Base-by-base conservation (phyloP, 2,113 vertebrate genomes). In the Sarotherodon lohbergeri region DNA sequence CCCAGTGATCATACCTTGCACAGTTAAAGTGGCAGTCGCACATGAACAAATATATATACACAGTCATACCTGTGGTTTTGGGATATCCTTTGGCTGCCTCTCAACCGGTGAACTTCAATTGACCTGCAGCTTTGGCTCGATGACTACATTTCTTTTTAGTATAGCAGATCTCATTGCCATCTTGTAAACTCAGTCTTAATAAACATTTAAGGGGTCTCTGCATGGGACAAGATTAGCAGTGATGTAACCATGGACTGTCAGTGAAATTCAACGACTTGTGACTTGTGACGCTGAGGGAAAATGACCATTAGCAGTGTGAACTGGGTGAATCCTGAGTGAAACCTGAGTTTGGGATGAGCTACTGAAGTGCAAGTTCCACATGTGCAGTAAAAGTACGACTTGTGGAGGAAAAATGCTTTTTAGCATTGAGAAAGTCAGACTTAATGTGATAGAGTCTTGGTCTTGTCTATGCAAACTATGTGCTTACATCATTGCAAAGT, bases 31-130 rank as follows among this genome's bases (percentile, higher is more conserved):
- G 54, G 86, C 46, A 66, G 73, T 56, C n/a, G 14, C 55, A n/a
- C 81, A 73, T 12, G 4, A 17, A 82, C 76, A 81, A 78, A 78
- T 76, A 82, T 55, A 73, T 82, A 73, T 79, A 71, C 56, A 68
- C 66, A 80, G 34, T 76, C 88, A 91, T 88, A 83, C 81, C 85
- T 89, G 91, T 85, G 93, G 92, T 91, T 91, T 88, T 86, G 83
- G 92, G 88, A 93, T 89, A 82, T 90, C 88, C 83, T 93, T 88
- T 85, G 85, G 86, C 80, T 73, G 54, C 1, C 50, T 79, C 54
- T 86, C 83, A 56, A 57, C 73, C 6, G 17, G 86, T 92, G 89
- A 94, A 92, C 94, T 92, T 41, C 19, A 57, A 10, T 46, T 92
- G 91, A 94, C 91, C 91, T 81, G 73, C 52, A 48, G 87, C 10